Percentiles rank a stretch among this genome's conserved stretches.
Conservation (phyloP, 2,797 vertebrate genomes). For the Vultur gryphus region DNA sequence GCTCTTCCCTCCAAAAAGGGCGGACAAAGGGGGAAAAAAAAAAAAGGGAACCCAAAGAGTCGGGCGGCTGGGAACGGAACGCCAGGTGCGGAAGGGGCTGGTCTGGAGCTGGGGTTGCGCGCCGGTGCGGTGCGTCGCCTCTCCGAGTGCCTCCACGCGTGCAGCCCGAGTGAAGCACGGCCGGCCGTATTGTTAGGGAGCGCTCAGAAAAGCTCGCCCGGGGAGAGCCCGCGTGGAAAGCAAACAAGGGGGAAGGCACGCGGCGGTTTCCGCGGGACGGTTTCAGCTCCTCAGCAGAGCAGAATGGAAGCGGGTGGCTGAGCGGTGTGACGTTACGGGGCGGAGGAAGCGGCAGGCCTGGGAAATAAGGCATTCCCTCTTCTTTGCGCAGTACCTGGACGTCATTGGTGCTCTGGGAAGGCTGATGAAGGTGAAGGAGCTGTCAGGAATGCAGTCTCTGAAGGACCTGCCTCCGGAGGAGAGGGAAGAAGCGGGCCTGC, state of each 20-base stretch:
- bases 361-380: background rate
- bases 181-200: background rate
- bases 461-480: slow-evolving; percentile 69
- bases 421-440: slow-evolving; percentile 74
- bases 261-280: background rate
- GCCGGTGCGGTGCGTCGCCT: background rate
- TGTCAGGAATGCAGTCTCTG: slow-evolving; percentile 72
- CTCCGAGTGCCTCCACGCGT: too few species aligned
- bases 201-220: fast-evolving
- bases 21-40: too few species aligned
- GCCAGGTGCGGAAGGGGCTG: background rate
- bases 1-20: background rate
- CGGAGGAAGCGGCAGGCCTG: background rate
- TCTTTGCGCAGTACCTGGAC: slow-evolving; percentile 72
- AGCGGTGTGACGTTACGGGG: background rate
- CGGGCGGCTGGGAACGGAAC: fast-evolving
- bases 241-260: background rate
- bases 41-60: background rate
- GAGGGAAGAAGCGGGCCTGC: slow-evolving; percentile 51
- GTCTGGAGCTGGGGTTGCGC: background rate
- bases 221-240: background rate
- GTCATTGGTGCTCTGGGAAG: slow-evolving; percentile 68
- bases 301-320: background rate
- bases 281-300: background rate
- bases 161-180: too few species aligned